Conservation (phyloP, 2,113 vertebrate species). For the Phocoena sinus region DNA sequence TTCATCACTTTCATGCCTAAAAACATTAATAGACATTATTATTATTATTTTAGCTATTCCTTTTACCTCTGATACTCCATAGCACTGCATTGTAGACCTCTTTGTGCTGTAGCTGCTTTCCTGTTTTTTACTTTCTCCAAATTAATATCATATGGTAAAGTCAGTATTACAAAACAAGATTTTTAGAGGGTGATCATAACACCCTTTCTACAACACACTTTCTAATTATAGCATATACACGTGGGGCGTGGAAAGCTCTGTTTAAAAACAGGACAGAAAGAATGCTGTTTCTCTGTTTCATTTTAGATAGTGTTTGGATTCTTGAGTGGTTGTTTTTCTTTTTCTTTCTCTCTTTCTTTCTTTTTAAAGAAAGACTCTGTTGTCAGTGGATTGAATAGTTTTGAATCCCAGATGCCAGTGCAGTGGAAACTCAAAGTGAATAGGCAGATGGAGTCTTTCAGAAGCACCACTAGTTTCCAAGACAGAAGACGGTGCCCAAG, state of each 20-base stretch:
- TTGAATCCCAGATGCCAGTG: conserved; percentile 44
- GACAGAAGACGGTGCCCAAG: conserved; percentile 15
- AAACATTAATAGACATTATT: not conserved
- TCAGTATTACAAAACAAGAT: conserved; percentile 66
- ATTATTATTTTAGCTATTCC: not conserved
- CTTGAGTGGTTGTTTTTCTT: not conserved
- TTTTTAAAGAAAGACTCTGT: conserved; percentile 11
- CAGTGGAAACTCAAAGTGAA: conserved; percentile 31
- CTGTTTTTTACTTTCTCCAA: conserved; percentile 49
- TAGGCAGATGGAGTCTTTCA: conserved; percentile 49
- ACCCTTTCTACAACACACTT: conserved; percentile 44
- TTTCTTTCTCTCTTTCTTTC: no score
- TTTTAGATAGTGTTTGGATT: conserved; percentile 55
- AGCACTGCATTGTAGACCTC: not conserved
- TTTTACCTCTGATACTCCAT: not conserved
- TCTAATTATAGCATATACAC: conserved; percentile 66
- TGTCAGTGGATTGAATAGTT: conserved; percentile 51
- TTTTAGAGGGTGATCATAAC: conserved; percentile 64
- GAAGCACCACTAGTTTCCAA: conserved; percentile 9
- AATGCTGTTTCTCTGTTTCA: conserved; percentile 36
- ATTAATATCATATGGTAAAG: conserved; percentile 73
- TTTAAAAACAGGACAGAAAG: conserved; percentile 34
- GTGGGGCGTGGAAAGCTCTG: conserved; percentile 18
- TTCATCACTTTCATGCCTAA: not conserved
- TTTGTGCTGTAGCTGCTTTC: conserved; percentile 47